Evolutionary conservation across 2,797 vertebrate species (phyloP).

Genomic region (Rhyacichthys aspro): DNA sequence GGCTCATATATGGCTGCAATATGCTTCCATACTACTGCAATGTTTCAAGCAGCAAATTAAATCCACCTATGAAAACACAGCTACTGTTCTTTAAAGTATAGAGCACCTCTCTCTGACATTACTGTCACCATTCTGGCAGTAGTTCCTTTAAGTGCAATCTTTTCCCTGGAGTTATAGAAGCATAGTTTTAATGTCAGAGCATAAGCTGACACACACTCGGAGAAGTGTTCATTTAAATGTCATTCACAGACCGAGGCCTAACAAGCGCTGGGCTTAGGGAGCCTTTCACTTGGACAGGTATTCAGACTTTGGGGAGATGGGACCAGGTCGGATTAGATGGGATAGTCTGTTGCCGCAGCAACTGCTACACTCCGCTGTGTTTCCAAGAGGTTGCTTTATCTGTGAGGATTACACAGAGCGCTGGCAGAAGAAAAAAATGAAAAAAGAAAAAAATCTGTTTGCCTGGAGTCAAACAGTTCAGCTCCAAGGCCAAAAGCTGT

Average conservation of each 20-base stretch:
- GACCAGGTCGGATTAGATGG: conserved; percentile 73
- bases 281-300: conserved; percentile 61
- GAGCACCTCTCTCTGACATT: not conserved
- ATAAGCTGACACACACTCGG: conserved; percentile 35
- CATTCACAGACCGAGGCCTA: conserved; percentile 55
- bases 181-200: conserved; percentile 24
- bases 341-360: conserved; percentile 74
- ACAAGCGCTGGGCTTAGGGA: conserved; percentile 57
- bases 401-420: conserved; percentile 67
- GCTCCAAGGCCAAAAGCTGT: conserved; percentile 61
- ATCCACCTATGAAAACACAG: no score
- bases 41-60: no score
- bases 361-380: conserved; percentile 71
- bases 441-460: conserved; percentile 38
- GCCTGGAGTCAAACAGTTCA: conserved; percentile 64
- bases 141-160: conserved; percentile 1
- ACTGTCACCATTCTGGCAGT: not conserved
- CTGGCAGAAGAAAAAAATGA: not conserved
- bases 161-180: conserved; percentile 9
- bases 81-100: no score
- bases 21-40: no score
- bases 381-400: conserved; percentile 69
- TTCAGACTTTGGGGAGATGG: conserved; percentile 69
- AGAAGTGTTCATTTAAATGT: conserved; percentile 49
- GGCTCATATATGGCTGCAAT: no score